Percentiles rank a stretch among this genome's conserved stretches.
Evolutionary conservation across 2,888 invertebrate species (phyloP).

Genomic region (Clunio marinus): DNA sequence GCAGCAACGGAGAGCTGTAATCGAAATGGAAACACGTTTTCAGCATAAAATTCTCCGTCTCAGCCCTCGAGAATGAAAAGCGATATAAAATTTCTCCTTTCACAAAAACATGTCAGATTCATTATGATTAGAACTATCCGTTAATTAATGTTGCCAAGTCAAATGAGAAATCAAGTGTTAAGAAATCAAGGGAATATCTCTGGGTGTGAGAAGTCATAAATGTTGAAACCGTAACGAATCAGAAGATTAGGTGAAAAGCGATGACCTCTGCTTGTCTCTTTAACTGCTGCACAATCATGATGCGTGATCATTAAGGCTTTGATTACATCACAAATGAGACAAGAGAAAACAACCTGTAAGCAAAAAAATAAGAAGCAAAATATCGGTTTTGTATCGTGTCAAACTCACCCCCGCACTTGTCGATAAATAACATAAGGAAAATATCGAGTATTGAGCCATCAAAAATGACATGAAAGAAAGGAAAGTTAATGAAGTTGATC

Average conservation of each 20-base stretch:
- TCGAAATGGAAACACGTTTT: constrained; percentile 36
- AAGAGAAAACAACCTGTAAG: constrained; percentile 24
- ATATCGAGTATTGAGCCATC: constrained; percentile 24
- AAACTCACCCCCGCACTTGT: neutral
- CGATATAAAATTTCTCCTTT: neutral
- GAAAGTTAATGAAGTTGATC: constrained; percentile 39
- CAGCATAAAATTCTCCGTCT: constrained; percentile 26
- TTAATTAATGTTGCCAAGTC: constrained; percentile 38
- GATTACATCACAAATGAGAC: neutral
- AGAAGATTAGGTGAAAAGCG: constrained; percentile 11
- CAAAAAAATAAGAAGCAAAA: neutral
- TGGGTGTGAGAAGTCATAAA: neutral
- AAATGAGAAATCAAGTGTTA: constrained; percentile 34
- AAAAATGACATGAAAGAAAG: constrained; percentile 11
- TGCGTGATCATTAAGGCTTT: neutral
- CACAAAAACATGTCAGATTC: constrained; percentile 28
- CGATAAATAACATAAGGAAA: constrained; percentile 5
- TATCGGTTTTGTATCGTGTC: neutral
- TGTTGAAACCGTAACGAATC: constrained; percentile 16
- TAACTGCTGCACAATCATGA: neutral
- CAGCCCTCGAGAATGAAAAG: neutral
- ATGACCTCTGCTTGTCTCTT: constrained; percentile 30
- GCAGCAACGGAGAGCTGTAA: constrained; percentile 12
- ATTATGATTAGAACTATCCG: constrained; percentile 37
- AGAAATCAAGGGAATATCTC: neutral